Base-by-base conservation (phyloP, 2,888 invertebrate genomes). In the Erebia aethiops region DNA sequence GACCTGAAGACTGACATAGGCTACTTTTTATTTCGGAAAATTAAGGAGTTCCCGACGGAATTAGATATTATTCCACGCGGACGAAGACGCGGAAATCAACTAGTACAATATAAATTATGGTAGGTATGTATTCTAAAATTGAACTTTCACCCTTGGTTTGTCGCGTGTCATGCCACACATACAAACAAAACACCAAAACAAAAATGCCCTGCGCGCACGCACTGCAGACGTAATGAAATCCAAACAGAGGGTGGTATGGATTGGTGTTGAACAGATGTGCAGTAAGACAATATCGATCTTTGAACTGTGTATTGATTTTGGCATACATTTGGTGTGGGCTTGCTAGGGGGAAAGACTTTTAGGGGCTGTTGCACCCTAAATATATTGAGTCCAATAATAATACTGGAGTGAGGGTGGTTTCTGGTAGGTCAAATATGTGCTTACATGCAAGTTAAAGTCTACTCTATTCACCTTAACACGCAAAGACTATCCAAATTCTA, bases 241-340 rank as follows among this genome's bases (percentile, higher is more conserved):
- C 52, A 41, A 71, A 71, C 63, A 71, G 43, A 41, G 54, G 66
- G 72, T 63, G 56, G 72, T 66, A 71, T 75, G 78, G 74, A 76
- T 74, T 73, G 73, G 77, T 75, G 57, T 66, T 66, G 71, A 88
- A 85, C 90, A 90, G 90, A 90, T 90, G 89, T 86, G 83, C 80
- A 60, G 74, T 86, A 87, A 89, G 88, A 90, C 90, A 90, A 89
- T 89, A 90, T 91, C 88, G 90, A 90, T 89, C 86, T 84, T 81
- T 83, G 81, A 85, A 86, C 85, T 87, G 85, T 84, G 88, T 86
- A 82, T 77, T 87, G 89, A 89, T 89, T 87, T 86, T 83, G 76
- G 79, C 76, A 74, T 77, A 74, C 70, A 79, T 79, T 77, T 73
- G 54, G 80, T 78, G 71, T 83, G 78, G 86, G 87, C 87, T 87